Percentiles rank a stretch among this genome's conserved stretches.
These are phyloP conservation scores for Acanthosepion lycidas DNA, from an alignment of 2,888 invertebrate genomes.

Conservation along the genomic window DNA sequence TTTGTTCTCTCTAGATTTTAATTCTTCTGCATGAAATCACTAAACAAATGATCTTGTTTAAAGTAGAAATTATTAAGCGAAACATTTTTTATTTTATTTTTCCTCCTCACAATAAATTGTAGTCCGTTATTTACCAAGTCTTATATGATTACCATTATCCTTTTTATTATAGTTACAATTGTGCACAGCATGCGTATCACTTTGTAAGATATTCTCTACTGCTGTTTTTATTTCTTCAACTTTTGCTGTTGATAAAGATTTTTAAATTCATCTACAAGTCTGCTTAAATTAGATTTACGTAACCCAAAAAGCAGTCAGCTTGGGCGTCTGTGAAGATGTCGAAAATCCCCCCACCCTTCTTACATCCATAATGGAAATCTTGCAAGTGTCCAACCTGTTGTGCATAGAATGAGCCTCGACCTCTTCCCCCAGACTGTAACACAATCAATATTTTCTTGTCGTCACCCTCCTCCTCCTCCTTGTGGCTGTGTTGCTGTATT, in stretches of 20 bases:
- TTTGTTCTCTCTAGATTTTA: not conserved
- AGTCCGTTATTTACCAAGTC: not conserved
- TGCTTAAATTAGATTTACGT: not conserved
- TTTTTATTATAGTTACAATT: not conserved
- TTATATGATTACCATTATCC: not conserved
- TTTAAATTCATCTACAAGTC: not conserved
- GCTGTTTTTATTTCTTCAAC: not conserved
- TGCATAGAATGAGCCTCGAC: not conserved
- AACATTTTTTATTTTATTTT: not conserved
- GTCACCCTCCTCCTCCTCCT: not conserved
- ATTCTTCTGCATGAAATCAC: not conserved
- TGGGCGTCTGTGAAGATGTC: not conserved
- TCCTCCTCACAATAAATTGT: not conserved
- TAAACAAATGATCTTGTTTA: not conserved
- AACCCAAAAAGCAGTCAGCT: not conserved
- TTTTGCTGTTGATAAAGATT: not conserved
- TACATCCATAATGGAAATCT: not conserved
- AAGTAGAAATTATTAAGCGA: not conserved
- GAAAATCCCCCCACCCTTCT: not conserved
- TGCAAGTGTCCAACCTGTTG: slow-evolving; percentile 33
- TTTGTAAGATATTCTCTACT: not conserved
- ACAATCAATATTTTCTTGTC: not conserved
- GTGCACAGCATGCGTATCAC: not conserved
- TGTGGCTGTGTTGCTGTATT: not conserved
- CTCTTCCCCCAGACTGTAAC: not conserved